A percentile compares a stretch with the other conserved stretches of the same genome.
phyloP scores from a whole-genome alignment of 2,797 vertebrate genomes.

The Phataginus tricuspis region DNA sequence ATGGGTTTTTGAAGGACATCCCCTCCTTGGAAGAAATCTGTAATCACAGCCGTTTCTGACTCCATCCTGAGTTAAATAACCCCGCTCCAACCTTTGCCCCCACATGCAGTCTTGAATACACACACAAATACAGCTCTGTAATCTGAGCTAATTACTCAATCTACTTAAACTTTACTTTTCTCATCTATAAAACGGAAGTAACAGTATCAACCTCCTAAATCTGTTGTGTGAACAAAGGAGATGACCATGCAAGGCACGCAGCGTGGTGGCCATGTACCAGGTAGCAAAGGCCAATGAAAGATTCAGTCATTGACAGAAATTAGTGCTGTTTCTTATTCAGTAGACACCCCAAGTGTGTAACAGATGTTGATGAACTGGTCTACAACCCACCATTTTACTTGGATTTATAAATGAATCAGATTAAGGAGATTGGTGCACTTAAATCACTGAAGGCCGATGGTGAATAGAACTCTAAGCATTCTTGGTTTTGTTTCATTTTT shows the following conservation, averaged over 20 bases:
- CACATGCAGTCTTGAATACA: background rate
- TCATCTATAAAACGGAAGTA: background rate
- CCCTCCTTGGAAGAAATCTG: background rate
- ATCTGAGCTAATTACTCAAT: background rate
- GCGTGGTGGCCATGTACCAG: background rate
- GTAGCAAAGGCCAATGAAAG: background rate
- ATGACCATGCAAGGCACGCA: background rate
- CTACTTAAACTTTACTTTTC: background rate
- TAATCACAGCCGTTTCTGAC: background rate
- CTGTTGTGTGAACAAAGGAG: background rate
- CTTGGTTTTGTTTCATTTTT: background rate
- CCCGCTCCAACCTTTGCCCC: background rate
- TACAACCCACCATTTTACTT: background rate
- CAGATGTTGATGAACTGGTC: background rate
- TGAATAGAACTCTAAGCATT: background rate
- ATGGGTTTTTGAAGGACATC: background rate
- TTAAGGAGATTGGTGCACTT: background rate
- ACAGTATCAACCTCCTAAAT: background rate
- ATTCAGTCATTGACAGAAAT: background rate
- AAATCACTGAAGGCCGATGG: background rate
- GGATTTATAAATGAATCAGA: background rate
- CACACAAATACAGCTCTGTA: background rate
- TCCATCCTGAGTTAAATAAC: slow-evolving; percentile 1
- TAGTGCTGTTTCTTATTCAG: background rate
- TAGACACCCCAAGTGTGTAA: background rate